Evolutionary conservation across 2,113 vertebrate genomes (phyloP).

Genomic region (Bubo bubo): DNA sequence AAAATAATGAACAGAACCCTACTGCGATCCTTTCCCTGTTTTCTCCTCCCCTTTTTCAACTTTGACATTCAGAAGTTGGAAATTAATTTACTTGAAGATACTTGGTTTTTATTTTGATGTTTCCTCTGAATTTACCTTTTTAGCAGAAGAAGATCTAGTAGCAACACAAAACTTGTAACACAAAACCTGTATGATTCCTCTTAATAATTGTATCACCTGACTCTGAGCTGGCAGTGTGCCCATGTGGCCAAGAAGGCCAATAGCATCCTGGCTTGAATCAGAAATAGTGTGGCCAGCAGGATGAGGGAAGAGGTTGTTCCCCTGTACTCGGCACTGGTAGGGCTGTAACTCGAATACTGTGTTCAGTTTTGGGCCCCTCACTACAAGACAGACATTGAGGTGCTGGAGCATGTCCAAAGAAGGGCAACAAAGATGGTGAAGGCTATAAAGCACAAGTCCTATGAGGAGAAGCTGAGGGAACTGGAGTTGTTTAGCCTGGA

Average conservation of each 20-base stretch:
- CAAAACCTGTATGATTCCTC: neutral
- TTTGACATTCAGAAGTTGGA: neutral
- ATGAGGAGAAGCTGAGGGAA: neutral
- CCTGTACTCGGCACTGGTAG: rapidly evolving
- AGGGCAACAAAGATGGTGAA: neutral
- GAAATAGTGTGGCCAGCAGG: neutral
- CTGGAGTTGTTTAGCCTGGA: neutral
- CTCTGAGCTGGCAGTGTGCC: neutral
- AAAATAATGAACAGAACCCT: neutral
- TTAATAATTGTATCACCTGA: neutral
- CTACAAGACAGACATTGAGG: neutral
- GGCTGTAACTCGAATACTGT: rapidly evolving
- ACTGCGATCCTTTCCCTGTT: neutral
- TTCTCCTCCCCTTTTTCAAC: neutral
- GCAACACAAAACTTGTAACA: neutral
- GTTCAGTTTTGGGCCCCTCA: neutral
- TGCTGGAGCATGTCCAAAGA: rapidly evolving
- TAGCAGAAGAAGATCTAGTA: neutral
- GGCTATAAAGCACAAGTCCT: neutral
- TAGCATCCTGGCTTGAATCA: neutral
- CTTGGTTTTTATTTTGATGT: neutral
- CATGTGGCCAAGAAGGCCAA: neutral
- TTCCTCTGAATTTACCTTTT: neutral
- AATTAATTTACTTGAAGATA: neutral
- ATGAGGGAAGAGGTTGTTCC: rapidly evolving